Evolutionary conservation across 2,888 invertebrate genomes (phyloP).

Genomic region (Ectemnius continuus): DNA sequence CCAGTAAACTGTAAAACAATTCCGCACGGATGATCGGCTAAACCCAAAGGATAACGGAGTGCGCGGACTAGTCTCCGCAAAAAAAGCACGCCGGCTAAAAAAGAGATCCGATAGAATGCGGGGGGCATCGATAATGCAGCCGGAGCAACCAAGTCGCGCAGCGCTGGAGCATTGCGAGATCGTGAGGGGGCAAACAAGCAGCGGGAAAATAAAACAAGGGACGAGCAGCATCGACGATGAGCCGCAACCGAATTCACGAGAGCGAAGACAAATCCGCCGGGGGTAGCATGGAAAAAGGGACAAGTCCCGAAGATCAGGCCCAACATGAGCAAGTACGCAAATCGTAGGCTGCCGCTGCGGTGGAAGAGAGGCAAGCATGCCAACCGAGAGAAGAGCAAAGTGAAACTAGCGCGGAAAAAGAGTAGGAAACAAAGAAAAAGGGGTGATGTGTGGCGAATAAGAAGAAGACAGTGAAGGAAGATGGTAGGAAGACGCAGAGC

Average conservation of each 20-base stretch:
- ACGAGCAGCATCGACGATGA: slow-evolving; percentile 32
- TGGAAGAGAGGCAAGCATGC: neutral
- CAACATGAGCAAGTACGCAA: too few relatives aligned
- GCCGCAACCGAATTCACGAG: slow-evolving; percentile 5
- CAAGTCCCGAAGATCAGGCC: neutral
- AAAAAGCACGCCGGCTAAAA: neutral
- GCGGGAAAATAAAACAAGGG: neutral
- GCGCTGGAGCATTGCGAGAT: slow-evolving; percentile 13
- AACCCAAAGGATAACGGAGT: slow-evolving; percentile 38
- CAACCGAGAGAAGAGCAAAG: neutral
- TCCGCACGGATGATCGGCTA: slow-evolving; percentile 35
- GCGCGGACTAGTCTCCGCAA: slow-evolving; percentile 6
- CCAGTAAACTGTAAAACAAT: slow-evolving; percentile 36
- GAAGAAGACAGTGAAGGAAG: slow-evolving; percentile 17
- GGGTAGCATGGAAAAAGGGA: neutral
- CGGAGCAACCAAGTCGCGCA: slow-evolving; percentile 37
- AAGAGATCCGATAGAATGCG: slow-evolving; percentile 5
- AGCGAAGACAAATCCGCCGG: too few relatives aligned
- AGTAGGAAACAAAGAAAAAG: neutral
- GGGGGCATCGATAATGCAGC: slow-evolving; percentile 45
- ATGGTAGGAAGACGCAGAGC: neutral
- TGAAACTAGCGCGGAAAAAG: neutral
- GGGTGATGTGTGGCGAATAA: neutral
- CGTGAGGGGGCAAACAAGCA: neutral
- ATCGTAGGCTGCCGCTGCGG: neutral